A percentile compares a stretch with the other conserved stretches of the same genome.
Evolutionary conservation across 2,113 vertebrate species (phyloP).

Genomic region (Centropristis striata): DNA sequence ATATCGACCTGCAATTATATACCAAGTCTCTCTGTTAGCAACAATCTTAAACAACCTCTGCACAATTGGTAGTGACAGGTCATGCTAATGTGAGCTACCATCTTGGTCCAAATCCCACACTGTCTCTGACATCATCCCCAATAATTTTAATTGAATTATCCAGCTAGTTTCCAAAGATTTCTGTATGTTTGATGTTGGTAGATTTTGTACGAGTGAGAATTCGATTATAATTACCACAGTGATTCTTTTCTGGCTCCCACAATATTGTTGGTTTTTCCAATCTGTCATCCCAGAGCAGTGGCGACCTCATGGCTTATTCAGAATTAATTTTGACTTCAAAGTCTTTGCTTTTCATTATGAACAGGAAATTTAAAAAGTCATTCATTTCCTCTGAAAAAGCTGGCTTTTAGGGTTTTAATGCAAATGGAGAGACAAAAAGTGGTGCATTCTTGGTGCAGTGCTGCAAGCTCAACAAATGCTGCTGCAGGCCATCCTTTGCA

Average conservation of each 20-base stretch:
- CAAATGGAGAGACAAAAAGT: not conserved
- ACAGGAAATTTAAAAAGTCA: conserved; percentile 10
- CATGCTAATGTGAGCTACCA: not conserved
- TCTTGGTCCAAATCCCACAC: not conserved
- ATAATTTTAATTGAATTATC: not conserved
- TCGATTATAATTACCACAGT: not conserved
- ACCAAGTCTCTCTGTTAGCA: not conserved
- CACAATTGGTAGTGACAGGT: not conserved
- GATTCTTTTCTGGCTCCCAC: not conserved
- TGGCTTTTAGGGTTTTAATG: not conserved
- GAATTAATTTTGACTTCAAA: not conserved
- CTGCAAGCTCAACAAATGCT: not conserved
- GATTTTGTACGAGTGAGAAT: not conserved
- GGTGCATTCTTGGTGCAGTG: not conserved
- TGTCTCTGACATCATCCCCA: not conserved
- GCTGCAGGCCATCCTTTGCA: not conserved
- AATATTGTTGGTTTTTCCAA: not conserved
- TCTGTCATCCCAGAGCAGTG: not conserved
- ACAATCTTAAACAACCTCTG: not conserved
- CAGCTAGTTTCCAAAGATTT: not conserved
- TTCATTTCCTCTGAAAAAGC: not conserved
- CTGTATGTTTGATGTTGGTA: not conserved
- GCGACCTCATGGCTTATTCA: not conserved
- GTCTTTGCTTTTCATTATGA: conserved; percentile 5
- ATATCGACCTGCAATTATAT: not conserved